Evolutionary conservation across 2,888 invertebrate genomes (phyloP).

Genomic region (Tenthredo mesomela): DNA sequence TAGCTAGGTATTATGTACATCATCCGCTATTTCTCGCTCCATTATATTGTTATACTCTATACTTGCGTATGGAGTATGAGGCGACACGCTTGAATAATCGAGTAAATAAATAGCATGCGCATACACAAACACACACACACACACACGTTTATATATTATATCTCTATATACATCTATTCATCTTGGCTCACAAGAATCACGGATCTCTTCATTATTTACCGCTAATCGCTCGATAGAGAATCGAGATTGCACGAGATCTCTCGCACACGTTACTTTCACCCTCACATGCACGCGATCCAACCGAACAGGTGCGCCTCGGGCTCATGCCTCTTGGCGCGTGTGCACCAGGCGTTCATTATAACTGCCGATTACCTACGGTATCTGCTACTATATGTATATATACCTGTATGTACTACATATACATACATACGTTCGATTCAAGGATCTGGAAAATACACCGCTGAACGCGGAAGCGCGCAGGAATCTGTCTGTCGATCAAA

Average conservation of each 20-base stretch:
- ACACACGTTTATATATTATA: not conserved
- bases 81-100: slow-evolving; percentile 26
- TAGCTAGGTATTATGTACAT: not conserved
- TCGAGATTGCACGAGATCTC: slow-evolving; percentile 42
- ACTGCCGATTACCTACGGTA: slow-evolving; percentile 24
- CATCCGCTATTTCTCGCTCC: slow-evolving; percentile 3
- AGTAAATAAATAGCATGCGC: slow-evolving; percentile 12
- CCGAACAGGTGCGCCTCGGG: slow-evolving; percentile 33
- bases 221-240: slow-evolving; percentile 31
- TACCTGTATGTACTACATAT: not conserved
- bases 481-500: not conserved
- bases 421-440: not conserved
- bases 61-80: not conserved
- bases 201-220: slow-evolving; percentile 44
- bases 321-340: slow-evolving; percentile 21
- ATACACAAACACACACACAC: too few relatives aligned
- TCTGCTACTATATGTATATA: not conserved
- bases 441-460: not conserved
- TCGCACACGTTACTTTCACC: not conserved
- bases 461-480: not conserved
- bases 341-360: slow-evolving; percentile 33
- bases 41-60: slow-evolving; percentile 5
- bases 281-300: slow-evolving; percentile 26
- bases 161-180: slow-evolving; percentile 5
- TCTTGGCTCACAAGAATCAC: slow-evolving; percentile 1